A percentile compares a stretch with the other conserved stretches of the same genome.
Conservation (phyloP, 1,140 invertebrate genomes). For the Armadillidium nasatum region DNA sequence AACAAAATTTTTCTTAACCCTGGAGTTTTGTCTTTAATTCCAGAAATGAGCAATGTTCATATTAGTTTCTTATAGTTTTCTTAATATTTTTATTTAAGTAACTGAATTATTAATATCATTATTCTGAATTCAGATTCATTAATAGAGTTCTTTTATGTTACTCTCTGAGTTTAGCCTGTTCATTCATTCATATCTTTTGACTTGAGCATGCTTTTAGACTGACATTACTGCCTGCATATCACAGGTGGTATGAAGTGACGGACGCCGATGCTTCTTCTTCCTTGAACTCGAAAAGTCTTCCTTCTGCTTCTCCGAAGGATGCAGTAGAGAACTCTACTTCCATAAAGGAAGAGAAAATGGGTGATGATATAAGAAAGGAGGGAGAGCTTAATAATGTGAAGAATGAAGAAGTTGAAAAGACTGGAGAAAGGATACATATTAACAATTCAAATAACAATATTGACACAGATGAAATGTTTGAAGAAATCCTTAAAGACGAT, state of each 20-base stretch:
- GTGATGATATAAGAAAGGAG: background rate
- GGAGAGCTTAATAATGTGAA: background rate
- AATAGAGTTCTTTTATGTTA: too few relatives aligned
- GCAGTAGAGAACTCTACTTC: background rate
- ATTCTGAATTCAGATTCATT: too few relatives aligned
- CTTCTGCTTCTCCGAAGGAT: background rate
- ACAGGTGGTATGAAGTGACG: background rate
- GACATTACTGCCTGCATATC: background rate
- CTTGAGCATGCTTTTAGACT: background rate
- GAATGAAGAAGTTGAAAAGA: background rate
- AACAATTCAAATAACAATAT: too few relatives aligned
- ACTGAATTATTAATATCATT: too few relatives aligned
- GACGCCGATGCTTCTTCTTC: background rate
- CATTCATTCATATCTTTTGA: too few relatives aligned
- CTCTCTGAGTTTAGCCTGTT: too few relatives aligned
- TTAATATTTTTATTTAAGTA: too few relatives aligned
- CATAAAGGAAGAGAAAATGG: background rate
- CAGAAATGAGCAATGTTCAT: too few relatives aligned
- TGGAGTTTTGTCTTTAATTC: too few relatives aligned
- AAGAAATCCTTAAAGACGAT: background rate
- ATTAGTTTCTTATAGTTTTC: too few relatives aligned
- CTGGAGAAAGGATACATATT: too few relatives aligned
- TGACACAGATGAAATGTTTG: background rate
- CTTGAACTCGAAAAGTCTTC: background rate
- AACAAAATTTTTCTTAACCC: too few relatives aligned